Evolutionary conservation across 1,140 invertebrate species (phyloP), one percentile per base, ranked within the genome.

Genomic region (Tachypleus tridentatus): DNA sequence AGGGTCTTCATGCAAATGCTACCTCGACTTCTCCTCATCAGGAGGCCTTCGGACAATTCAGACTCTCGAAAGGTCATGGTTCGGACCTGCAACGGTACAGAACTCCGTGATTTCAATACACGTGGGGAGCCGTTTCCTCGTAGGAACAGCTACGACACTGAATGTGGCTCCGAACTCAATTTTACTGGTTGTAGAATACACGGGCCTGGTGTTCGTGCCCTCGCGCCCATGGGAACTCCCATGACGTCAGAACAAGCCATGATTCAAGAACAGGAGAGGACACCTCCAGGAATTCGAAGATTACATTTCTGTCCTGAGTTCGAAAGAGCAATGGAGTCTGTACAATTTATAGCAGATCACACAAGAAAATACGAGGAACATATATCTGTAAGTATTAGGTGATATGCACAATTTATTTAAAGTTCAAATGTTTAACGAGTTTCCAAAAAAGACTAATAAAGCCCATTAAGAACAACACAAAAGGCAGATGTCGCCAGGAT

Each of bases 261-360:
- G n/a, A 7, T 48, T 8, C 54, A 58, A 49, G 53, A 63, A 10
- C 49, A 57, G 9, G 65, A 66, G 11, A 49, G 52, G 11, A 63
- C 62, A 10, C 58, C 64, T 52, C 59, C 50, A 7, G 52, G 53
- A 4, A 58, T 52, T 4, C 60, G 64, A 60, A 57, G 67, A 5
- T 57, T 65, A 29, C 69, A 68, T 53, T 70, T 66, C 59, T 70
- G 63, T 51, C 85, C 89, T 4, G 92, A 95, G 73, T 86, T 97
- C 49, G 81, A 92, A 67, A 87, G 89, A 60, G 93, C 93, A 58
- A 81, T 98, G 58, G 87, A 95, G 76, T 92, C 92, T 67, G 92
- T 97, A 47, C 82, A 90, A 71, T 97, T 95, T 79, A 97, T 97
- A 75, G 94, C 94, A 49, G 92, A 97, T 77, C 94, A 98, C 77